A percentile compares a stretch with the other conserved stretches of the same genome.
Conservation (phyloP, 2,797 vertebrate genomes). For the Urocyon cinereoargenteus region DNA sequence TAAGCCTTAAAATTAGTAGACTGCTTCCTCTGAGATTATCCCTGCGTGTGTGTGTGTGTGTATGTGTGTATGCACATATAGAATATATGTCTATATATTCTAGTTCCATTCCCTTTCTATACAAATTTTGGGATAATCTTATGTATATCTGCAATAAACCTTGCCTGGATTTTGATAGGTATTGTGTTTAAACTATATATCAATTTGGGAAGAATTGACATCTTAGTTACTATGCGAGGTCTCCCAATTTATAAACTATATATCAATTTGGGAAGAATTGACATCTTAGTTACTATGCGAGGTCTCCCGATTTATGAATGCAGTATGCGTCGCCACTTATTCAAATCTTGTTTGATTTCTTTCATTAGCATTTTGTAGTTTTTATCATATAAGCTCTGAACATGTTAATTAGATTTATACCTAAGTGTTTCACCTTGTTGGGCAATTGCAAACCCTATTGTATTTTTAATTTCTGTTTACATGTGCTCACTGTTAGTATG, state of each 20-base stretch:
- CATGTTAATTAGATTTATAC: not conserved
- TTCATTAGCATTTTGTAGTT: slow-evolving; percentile 2
- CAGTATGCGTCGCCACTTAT: not conserved
- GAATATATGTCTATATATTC: not conserved
- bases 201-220: not conserved
- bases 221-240: not conserved
- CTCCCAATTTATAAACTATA: not conserved
- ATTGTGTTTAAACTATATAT: not conserved
- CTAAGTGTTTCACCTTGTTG: not conserved
- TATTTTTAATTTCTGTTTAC: not conserved
- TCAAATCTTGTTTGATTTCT: not conserved
- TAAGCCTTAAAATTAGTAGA: not conserved
- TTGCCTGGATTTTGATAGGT: not conserved
- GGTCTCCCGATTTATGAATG: not conserved
- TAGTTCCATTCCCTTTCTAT: not conserved
- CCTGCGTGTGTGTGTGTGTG: not conserved
- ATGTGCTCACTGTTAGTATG: not conserved
- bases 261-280: not conserved
- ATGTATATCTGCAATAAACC: not conserved
- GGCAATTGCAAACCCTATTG: not conserved
- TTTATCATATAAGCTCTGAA: not conserved
- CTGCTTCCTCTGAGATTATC: not conserved
- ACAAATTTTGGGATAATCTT: not conserved
- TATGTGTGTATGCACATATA: not conserved
- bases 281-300: not conserved